phyloP scores from a whole-genome alignment of 2,113 vertebrate species.

The Petaurus breviceps region DNA sequence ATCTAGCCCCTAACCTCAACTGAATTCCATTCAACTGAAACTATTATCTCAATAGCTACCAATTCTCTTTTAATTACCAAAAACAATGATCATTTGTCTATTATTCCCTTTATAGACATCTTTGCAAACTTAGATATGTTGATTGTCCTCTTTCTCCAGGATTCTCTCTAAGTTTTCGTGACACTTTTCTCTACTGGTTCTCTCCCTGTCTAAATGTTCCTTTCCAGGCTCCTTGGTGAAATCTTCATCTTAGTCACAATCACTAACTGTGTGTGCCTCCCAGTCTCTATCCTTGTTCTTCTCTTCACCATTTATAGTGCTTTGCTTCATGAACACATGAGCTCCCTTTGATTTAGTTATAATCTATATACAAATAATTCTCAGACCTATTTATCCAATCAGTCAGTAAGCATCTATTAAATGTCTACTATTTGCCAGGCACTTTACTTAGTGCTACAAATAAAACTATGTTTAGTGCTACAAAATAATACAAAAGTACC shows the following conservation, averaged over 20 bases:
- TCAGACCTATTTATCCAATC: too few species aligned
- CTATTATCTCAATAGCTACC: not conserved
- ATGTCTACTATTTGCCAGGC: too few species aligned
- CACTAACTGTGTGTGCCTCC: too few species aligned
- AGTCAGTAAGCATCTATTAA: too few species aligned
- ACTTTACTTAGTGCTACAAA: too few species aligned
- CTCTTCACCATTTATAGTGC: too few species aligned
- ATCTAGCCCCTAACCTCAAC: not conserved
- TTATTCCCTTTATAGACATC: not conserved
- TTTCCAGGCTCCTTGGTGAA: not conserved
- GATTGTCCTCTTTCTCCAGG: not conserved
- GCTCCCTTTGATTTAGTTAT: too few species aligned
- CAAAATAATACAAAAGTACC: too few species aligned
- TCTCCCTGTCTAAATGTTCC: not conserved
- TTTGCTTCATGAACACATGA: too few species aligned
- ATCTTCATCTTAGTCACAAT: not conserved
- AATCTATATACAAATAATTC: too few species aligned
- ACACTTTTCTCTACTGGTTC: not conserved
- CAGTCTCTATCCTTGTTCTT: too few species aligned
- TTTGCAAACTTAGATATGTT: not conserved
- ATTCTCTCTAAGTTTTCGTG: not conserved
- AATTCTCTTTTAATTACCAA: not conserved
- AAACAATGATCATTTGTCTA: not conserved
- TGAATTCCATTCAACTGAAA: not conserved
- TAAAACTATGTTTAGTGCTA: too few species aligned